A percentile compares a stretch with the other conserved stretches of the same genome.
These are phyloP conservation scores for Graphium colonna DNA, from an alignment of 2,888 invertebrate species.

Conservation along the genomic window DNA sequence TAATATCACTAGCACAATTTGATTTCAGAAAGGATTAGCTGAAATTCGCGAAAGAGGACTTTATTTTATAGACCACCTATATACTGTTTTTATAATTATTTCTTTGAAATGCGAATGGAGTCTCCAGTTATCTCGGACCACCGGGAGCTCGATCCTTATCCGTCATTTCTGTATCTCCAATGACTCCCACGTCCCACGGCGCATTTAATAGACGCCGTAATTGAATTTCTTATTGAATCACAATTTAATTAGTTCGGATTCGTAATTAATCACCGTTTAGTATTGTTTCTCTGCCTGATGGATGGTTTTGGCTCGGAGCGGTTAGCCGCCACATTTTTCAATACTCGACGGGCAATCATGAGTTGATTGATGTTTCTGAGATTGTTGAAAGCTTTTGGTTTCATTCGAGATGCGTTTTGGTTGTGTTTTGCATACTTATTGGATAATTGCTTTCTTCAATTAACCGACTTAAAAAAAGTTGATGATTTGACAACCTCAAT, in stretches of 20 bases:
- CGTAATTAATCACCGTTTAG: conserved; percentile 50
- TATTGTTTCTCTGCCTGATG: conserved; percentile 45
- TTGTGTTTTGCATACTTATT: conserved; percentile 28
- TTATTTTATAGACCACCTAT: too few relatives aligned
- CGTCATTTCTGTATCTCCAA: conserved; percentile 15
- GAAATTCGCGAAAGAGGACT: too few relatives aligned
- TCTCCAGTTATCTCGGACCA: not conserved
- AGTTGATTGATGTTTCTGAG: conserved; percentile 50
- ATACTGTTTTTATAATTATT: too few relatives aligned
- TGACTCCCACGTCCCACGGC: conserved; percentile 44
- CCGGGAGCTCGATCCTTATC: conserved; percentile 10
- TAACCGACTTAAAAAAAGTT: too few relatives aligned
- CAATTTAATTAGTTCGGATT: conserved; percentile 60
- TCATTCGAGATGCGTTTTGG: conserved; percentile 43
- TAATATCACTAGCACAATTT: too few relatives aligned
- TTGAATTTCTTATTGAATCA: conserved; percentile 67
- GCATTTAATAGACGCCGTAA: conserved; percentile 38
- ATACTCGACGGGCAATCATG: conserved; percentile 53
- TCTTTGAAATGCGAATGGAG: not conserved
- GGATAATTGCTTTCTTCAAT: conserved; percentile 4
- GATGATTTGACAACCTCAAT: too few relatives aligned
- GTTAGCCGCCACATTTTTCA: conserved; percentile 56
- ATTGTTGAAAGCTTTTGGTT: conserved; percentile 57
- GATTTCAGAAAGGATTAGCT: too few relatives aligned
- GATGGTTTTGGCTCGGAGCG: conserved; percentile 37